Evolutionary conservation across 1,140 invertebrate species (phyloP).

Genomic region (Centruroides sculpturatus): DNA sequence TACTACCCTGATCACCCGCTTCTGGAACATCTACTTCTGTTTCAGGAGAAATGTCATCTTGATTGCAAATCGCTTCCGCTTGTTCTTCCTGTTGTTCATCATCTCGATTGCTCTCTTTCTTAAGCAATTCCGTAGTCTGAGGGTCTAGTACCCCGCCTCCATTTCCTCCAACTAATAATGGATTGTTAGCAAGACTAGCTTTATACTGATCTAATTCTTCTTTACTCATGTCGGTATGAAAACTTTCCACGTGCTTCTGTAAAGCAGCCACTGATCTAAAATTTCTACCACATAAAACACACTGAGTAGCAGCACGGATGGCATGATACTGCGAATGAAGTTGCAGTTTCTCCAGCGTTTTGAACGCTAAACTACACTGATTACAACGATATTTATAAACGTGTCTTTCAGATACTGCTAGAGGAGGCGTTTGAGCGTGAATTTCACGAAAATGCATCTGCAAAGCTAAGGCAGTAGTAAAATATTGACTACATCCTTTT

Average conservation of each 20-base stretch:
- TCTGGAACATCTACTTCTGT: constrained; percentile 8
- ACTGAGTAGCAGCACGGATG: constrained; percentile 86
- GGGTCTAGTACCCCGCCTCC: constrained; percentile 28
- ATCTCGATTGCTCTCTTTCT: constrained; percentile 20
- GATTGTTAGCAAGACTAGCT: constrained; percentile 60
- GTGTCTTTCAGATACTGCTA: constrained; percentile 77
- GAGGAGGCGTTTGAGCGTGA: constrained; percentile 15
- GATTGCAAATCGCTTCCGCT: constrained; percentile 7
- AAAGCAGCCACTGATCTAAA: constrained; percentile 77
- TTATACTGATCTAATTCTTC: constrained; percentile 65
- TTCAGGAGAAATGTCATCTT: constrained; percentile 11
- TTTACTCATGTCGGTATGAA: constrained; percentile 65
- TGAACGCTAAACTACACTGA: constrained; percentile 88
- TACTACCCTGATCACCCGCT: constrained; percentile 2
- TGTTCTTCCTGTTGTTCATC: constrained; percentile 10
- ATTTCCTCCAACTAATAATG: constrained; percentile 44
- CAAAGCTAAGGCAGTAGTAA: constrained; percentile 54
- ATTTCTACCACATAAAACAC: constrained; percentile 70
- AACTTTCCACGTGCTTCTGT: constrained; percentile 78
- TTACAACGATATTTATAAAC: constrained; percentile 95
- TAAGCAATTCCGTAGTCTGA: constrained; percentile 23
- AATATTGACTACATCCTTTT: constrained; percentile 72
- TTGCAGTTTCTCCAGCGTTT: constrained; percentile 84
- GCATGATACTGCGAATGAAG: constrained; percentile 89
- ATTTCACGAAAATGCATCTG: constrained; percentile 64